phyloP scores from a whole-genome alignment of 1,140 invertebrate genomes.

The Drosophila hydei region DNA sequence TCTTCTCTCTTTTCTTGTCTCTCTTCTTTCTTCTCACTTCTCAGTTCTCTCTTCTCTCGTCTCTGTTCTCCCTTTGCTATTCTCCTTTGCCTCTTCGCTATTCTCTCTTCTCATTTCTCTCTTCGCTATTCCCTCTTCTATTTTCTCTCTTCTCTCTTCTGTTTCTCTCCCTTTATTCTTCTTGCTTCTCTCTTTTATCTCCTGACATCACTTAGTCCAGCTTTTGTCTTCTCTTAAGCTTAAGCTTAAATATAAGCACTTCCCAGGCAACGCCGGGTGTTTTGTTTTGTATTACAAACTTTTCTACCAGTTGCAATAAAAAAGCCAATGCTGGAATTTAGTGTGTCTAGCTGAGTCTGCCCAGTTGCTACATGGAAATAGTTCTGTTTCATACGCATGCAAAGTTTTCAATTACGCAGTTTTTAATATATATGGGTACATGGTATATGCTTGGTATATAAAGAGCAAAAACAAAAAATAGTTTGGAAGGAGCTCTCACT shows the following conservation, averaged over 20 bases:
- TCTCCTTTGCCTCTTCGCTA: too few species aligned
- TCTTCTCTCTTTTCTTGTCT: too few species aligned
- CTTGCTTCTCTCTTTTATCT: too few species aligned
- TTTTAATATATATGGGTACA: conserved; percentile 4
- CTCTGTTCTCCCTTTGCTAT: too few species aligned
- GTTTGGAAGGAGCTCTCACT: neutral
- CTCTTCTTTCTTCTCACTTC: too few species aligned
- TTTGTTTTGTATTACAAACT: conserved; percentile 2
- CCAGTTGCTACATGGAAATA: neutral
- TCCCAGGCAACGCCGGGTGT: neutral
- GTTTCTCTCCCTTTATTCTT: too few species aligned
- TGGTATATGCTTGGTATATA: neutral
- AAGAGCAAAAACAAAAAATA: neutral
- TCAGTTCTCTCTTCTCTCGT: too few species aligned
- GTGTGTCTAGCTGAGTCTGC: neutral
- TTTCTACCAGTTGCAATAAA: neutral
- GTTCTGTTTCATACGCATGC: conserved; percentile 1
- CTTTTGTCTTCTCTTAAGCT: neutral
- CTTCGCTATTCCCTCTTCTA: too few species aligned
- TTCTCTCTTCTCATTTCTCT: too few species aligned
- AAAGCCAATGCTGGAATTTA: neutral
- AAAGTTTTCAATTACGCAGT: conserved; percentile 6
- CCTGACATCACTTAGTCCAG: too few species aligned
- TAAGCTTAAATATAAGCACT: neutral
- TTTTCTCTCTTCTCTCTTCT: too few species aligned